These are phyloP conservation scores for Papio anubis DNA, from an alignment of 2,113 vertebrate species.

Conservation along the genomic window DNA sequence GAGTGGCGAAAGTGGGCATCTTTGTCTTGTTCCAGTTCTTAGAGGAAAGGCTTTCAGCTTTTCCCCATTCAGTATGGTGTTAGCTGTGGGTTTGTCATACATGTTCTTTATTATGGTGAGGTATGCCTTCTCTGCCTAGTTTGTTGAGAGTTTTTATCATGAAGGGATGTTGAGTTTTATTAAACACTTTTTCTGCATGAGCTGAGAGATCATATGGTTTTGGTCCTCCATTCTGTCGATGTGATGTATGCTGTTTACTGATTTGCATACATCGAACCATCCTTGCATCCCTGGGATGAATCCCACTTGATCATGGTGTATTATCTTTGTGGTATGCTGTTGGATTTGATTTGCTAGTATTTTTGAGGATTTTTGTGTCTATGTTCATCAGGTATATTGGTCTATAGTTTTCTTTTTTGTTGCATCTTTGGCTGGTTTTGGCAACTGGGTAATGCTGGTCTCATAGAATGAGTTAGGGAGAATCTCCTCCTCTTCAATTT, in stretches of 20 bases:
- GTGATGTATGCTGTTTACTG: not conserved
- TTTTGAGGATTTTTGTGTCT: not conserved
- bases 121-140: not conserved
- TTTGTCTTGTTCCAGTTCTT: not conserved
- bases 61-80: not conserved
- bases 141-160: not conserved
- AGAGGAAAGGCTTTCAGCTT: not conserved
- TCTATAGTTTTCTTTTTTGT: not conserved
- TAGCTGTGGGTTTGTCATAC: not conserved
- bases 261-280: not conserved
- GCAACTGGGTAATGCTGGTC: not conserved
- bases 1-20: not conserved
- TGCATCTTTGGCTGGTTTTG: not conserved
- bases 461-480: not conserved
- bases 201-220: not conserved
- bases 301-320: not conserved
- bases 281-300: not conserved
- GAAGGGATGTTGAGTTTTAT: not conserved
- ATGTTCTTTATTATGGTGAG: not conserved
- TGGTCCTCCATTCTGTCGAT: not conserved
- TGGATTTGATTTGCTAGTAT: not conserved
- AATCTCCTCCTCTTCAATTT: not conserved
- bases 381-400: not conserved
- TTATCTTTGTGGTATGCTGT: not conserved
- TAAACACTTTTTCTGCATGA: not conserved